These are phyloP conservation scores for Luffia ferchaultella DNA, from an alignment of 2,888 invertebrate species.

Conservation along the genomic window DNA sequence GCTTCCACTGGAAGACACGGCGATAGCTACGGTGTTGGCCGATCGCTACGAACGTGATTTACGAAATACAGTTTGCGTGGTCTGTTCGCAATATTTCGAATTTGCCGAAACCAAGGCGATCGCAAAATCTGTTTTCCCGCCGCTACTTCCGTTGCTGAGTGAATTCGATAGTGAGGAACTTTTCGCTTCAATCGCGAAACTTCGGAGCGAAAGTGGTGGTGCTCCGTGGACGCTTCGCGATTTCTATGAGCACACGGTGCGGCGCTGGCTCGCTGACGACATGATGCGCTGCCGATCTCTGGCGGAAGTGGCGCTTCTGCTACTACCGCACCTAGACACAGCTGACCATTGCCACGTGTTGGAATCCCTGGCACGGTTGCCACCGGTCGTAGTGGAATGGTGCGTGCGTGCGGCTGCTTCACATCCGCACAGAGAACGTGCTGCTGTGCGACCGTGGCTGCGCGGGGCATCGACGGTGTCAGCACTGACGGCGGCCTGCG, in stretches of 20 bases:
- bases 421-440: slow-evolving; percentile 41
- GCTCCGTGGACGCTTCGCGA: slow-evolving; percentile 15
- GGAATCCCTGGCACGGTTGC: slow-evolving; percentile 21
- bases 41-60: slow-evolving; percentile 48
- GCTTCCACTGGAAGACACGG: background rate
- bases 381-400: slow-evolving; percentile 33
- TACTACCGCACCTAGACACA: background rate
- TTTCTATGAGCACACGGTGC: slow-evolving; percentile 41
- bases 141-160: slow-evolving; percentile 59
- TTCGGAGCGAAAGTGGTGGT: slow-evolving; percentile 21
- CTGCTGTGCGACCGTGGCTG: slow-evolving; percentile 45
- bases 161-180: slow-evolving; percentile 65
- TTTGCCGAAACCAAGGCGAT: slow-evolving; percentile 48
- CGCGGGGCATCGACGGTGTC: slow-evolving; percentile 21
- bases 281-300: slow-evolving; percentile 58
- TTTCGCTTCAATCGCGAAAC: slow-evolving; percentile 42
- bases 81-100: slow-evolving; percentile 64
- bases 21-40: too few relatives aligned
- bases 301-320: slow-evolving; percentile 39
- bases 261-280: slow-evolving; percentile 57
- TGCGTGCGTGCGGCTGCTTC: slow-evolving; percentile 43
- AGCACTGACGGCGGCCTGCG: background rate
- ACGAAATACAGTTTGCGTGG: slow-evolving; percentile 41
- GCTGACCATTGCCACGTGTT: background rate
- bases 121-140: slow-evolving; percentile 45